Base-by-base conservation (phyloP, 2,113 vertebrate species). In the Pterocles orientalis region DNA sequence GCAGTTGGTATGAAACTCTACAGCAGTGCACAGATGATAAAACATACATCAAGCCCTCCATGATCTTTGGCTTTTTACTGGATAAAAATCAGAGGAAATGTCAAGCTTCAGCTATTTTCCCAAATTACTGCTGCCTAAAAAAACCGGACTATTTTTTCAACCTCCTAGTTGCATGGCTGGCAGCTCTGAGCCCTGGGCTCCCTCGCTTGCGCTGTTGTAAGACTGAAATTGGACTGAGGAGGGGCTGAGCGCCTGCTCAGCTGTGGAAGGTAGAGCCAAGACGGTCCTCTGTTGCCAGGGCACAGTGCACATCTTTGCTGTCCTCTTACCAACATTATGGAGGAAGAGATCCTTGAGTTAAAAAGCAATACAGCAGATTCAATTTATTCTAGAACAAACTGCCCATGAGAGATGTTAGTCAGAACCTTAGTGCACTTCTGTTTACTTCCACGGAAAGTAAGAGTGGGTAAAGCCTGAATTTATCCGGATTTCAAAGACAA, bases 401-500 rank as follows among this genome's bases (percentile, higher is more conserved):
- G 43, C 21, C 31, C 26, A 12, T 24, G 8, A 92, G 31, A 66
- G 12, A 47, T 65, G 8, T 70, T 66, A 62, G 19, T 56, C 41
- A 90, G 66, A 89, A 58, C 7, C 36, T 66, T 80, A 47, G 39
- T 45, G 25, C 28, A 33, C 13, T 66, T 83, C 57, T 79, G 31
- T 21, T 79, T 77, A 69, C 62, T 86, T 75, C 48, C 73, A 51
- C 57, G 51, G 56, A 62, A 80, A 77, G 25, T n/a, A 82, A 47
- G 34, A 80, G 71, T 72, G 82, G 8, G 9, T 45, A 83, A 88
- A 90, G 33, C 39, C 54, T 71, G 65, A 83, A 56, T 88, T 86
- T 88, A n/a, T 93, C 60, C 56, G 41, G 61, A 80, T 96, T 96
- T 87, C 69, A 82, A 91, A 86, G 48, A 23, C 36, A 88, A 76